A percentile compares a stretch with the other conserved stretches of the same genome.
Conservation (phyloP, 1,140 invertebrate species). For the Danaus melanippus region DNA sequence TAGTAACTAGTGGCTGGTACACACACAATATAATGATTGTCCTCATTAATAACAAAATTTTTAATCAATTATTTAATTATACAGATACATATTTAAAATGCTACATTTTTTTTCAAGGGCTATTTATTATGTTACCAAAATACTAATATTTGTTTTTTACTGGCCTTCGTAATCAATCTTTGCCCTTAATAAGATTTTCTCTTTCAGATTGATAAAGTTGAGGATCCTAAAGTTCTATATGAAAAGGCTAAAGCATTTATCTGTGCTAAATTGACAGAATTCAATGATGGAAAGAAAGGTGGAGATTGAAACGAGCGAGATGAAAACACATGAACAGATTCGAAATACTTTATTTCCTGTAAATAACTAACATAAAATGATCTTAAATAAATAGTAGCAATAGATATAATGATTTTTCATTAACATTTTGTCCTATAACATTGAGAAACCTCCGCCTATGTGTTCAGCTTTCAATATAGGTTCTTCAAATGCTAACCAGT, state of each 20-base stretch:
- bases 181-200: conserved; percentile 29
- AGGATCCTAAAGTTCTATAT: conserved; percentile 81
- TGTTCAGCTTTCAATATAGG: conserved; percentile 90
- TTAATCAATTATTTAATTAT: too few species aligned
- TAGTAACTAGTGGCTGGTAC: too few species aligned
- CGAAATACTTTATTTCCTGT: conserved; percentile 44
- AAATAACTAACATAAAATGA: conserved; percentile 44
- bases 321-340: conserved; percentile 24
- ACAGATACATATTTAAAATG: too few species aligned
- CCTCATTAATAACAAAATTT: too few species aligned
- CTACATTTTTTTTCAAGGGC: too few species aligned
- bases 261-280: conserved; percentile 74
- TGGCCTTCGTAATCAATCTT: too few species aligned
- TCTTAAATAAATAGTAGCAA: conserved; percentile 43
- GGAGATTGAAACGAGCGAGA: conserved; percentile 16
- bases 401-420: conserved; percentile 17
- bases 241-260: conserved; percentile 78
- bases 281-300: conserved; percentile 63
- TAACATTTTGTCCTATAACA: conserved; percentile 59
- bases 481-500: conserved; percentile 98
- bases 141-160: too few species aligned
- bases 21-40: too few species aligned
- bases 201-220: conserved; percentile 84
- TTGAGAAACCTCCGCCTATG: conserved; percentile 86
- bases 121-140: too few species aligned